Base-by-base conservation (phyloP, 23 tunicate species). In the Halocynthia aurantium region DNA sequence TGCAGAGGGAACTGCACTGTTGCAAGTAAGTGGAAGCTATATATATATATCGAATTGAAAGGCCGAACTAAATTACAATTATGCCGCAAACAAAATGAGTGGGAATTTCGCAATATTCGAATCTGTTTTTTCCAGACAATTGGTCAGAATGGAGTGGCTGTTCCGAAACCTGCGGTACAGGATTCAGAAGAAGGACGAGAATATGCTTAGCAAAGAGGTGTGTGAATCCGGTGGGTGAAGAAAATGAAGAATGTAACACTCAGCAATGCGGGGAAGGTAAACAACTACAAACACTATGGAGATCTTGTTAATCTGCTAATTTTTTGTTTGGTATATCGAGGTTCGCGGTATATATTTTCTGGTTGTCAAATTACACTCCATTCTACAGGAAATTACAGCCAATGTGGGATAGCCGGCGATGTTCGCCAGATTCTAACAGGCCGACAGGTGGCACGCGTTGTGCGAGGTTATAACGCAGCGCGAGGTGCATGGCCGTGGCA, bases 381-480 rank as follows among this genome's bases (percentile, higher is more conserved):
- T 58, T 13, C 4, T 4, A 13, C 1, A 13, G 63, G 10, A 86
- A 85, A 86, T 69, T 81, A 86, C 77, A 76, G 82, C 74, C 52
- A 55, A 22, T 86, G 91, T 57, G 91, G 91, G 10, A 81, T 80
- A 69, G 75, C 91, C 49, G 91, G 91, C 8, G 91, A 86, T 31
- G 79, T 74, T 8, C 57, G 85, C 7, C 58, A 78, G 20, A 73
- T 86, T 18, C 81, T 60, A 75, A 81, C 84, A 18, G 15, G 62
- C 13, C 44, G 20, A 54, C 10, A 20, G 15, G 70, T 65, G 1
- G 85, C 82, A 7, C 51, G 91, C 10, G 71, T 81, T 6, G 20
- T 81, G 8, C 69, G 84, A 10, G 91, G 85, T 15, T 49, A 22
- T 5, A 49, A 61, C 20, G 91, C 91, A 20, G 69, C 85, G 7